Evolutionary conservation across 2,113 vertebrate genomes (phyloP).

Genomic region (Nipponia nippon): DNA sequence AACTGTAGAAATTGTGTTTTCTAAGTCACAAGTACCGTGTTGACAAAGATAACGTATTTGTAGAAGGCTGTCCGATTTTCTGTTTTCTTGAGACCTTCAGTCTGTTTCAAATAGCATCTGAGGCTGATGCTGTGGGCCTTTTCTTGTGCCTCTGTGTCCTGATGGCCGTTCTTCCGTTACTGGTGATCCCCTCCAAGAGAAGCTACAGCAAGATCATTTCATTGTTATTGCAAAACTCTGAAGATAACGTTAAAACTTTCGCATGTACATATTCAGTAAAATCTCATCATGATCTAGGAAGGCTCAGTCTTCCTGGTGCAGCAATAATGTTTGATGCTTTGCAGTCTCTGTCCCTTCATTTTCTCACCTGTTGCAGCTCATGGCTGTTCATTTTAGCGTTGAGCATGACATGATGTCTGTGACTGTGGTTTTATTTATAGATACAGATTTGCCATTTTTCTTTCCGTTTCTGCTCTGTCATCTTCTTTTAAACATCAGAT

Average conservation of each 20-base stretch:
- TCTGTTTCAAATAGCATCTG: neutral
- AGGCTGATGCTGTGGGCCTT: neutral
- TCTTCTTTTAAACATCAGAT: neutral
- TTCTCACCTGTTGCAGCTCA: neutral
- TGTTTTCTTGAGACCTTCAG: neutral
- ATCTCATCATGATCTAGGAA: neutral
- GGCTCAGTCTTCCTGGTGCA: neutral
- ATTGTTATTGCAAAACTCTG: neutral
- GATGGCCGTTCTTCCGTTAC: neutral
- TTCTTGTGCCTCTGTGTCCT: neutral
- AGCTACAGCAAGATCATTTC: neutral
- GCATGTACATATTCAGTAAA: neutral
- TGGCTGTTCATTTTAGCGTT: accelerated
- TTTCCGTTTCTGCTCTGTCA: neutral
- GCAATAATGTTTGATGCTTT: neutral
- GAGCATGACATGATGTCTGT: neutral
- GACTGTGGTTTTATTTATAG: neutral
- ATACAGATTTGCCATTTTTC: neutral
- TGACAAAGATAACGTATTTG: neutral
- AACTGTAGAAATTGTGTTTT: neutral
- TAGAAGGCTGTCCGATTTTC: neutral
- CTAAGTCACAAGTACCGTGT: neutral
- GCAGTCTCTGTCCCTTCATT: neutral
- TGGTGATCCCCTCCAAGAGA: neutral
- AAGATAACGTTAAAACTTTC: neutral